Evolutionary conservation across 2,888 invertebrate species (phyloP), one percentile per base, ranked within the genome.

Genomic region (Lithophane semibrunnea): DNA sequence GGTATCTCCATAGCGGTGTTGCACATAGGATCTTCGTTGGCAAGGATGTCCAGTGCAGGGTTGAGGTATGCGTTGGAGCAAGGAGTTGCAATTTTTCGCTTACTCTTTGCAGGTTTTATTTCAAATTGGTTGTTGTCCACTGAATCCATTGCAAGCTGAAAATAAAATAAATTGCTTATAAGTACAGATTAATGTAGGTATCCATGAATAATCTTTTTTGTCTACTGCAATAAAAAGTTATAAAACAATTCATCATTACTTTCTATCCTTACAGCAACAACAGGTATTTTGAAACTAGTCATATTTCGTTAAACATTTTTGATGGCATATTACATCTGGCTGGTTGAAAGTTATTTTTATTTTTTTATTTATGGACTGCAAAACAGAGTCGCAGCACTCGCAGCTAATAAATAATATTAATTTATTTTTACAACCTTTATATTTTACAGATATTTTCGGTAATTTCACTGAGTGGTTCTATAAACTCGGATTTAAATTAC

Each of bases 1-100:
- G 96, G 96, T 37, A 94, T 93, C 90, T 97, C 97, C 96, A 97
- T 96, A 10, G 93, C 95, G 0, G 94, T 97, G 89, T 97, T 97
- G 84, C 96, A 96, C 92, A 97, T 97, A 8, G 93, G 94, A 78
- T 97, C 97, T 21, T 97, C 97, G 78, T 96, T 97, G 8, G 92
- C 96, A 0, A 97, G 92, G 0, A 97, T 89, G 77, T 97, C 97
- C 1, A 97, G 80, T 0, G 94, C 97, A 9, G 97, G 97, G 83
- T 97, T 97, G 16, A 96, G 89, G 83, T 96, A 97, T 0, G 92
- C 95, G 82, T 96, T 97, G 0, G 94, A 89, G 56, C 94, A 92
- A 0, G 94, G 94, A 7, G 93, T 88, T 9, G 90, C 89, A 54
- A 95, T 93, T 84, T 97, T 97, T n/a, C 97, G 90, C 87, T 97